Base-by-base conservation (phyloP, 2,113 vertebrate genomes). In the Sminthopsis crassicaudata region DNA sequence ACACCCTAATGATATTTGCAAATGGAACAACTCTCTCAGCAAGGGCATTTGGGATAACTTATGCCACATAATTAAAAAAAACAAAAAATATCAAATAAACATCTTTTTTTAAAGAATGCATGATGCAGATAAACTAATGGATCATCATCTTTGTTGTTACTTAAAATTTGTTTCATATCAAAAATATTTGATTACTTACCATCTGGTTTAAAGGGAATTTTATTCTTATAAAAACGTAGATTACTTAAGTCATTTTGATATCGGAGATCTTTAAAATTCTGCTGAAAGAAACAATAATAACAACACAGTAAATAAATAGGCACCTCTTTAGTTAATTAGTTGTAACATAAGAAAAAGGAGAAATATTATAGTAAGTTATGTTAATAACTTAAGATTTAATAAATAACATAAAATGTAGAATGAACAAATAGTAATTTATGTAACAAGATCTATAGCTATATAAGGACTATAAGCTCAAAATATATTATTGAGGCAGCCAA, bases 211-310 rank as follows among this genome's bases (percentile, higher is more conserved):
- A 99, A 99, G 0, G 99, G 99, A 97, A 99, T 99, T 98, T 99
- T 99, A 98, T 99, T 99, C 98, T 99, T 99, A 98, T 99, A 99
- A 98, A 99, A 99, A 94, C 99, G 99, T 91, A 99, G 99, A 98
- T 99, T 99, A 91, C 99, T 99, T 94, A 99, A 99, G 97, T 99
- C 99, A 97, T 99, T 99, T 96, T 99, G 99, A 94, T 99, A 99
- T 10, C 99, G 98, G 60, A 99, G 98, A 98, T 99, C 99, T 97
- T 99, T 99, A 97, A 99, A 99, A 98, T 99, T 99, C 99, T 99
- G 97, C 98, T 99, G 95, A 98, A 98, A 97, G 60, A 98, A 96
- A 91, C 97, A 96, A 98, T 2, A 91, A 92, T 90, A 98, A 54
- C 94, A 51, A 48, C 84, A 95, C 50, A 95, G 90, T 93, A 97